A percentile compares a stretch with the other conserved stretches of the same genome.
phyloP scores from a whole-genome alignment of 2,113 vertebrate genomes.

The Casuarius casuarius region DNA sequence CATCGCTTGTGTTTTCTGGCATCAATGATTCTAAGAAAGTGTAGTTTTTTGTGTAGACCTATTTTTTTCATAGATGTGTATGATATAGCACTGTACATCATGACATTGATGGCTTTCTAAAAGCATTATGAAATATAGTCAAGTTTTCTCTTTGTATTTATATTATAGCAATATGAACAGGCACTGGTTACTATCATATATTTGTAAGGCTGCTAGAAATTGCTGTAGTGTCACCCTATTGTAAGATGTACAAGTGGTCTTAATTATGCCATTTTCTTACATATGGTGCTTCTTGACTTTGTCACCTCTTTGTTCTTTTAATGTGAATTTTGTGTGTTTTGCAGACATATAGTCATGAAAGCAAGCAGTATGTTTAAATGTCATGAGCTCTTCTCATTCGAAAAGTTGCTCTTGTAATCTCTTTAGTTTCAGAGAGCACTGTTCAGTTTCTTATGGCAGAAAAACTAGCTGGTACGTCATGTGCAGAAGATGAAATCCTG shows the following conservation, averaged over 20 bases:
- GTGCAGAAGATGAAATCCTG: constrained; percentile 71
- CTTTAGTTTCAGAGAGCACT: constrained; percentile 80
- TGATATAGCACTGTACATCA: neutral
- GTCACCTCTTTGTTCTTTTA: neutral
- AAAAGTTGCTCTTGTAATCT: constrained; percentile 14
- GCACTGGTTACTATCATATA: neutral
- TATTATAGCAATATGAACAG: neutral
- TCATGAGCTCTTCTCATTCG: neutral
- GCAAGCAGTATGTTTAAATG: neutral
- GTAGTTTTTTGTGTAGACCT: neutral
- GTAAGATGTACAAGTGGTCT: neutral
- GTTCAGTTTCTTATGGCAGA: constrained; percentile 77
- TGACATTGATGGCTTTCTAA: neutral
- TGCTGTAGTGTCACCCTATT: neutral
- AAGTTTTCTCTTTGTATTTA: neutral
- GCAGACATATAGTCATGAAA: neutral
- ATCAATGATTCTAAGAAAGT: neutral
- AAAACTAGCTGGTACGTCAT: constrained; percentile 54
- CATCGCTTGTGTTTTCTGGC: neutral
- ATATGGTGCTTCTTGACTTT: neutral
- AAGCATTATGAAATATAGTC: neutral
- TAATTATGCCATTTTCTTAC: neutral
- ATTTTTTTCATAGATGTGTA: neutral
- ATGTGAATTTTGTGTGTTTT: neutral
- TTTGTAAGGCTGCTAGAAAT: neutral